phyloP scores from a whole-genome alignment of 2,888 invertebrate species.

The Shargacucullia verbasci region DNA sequence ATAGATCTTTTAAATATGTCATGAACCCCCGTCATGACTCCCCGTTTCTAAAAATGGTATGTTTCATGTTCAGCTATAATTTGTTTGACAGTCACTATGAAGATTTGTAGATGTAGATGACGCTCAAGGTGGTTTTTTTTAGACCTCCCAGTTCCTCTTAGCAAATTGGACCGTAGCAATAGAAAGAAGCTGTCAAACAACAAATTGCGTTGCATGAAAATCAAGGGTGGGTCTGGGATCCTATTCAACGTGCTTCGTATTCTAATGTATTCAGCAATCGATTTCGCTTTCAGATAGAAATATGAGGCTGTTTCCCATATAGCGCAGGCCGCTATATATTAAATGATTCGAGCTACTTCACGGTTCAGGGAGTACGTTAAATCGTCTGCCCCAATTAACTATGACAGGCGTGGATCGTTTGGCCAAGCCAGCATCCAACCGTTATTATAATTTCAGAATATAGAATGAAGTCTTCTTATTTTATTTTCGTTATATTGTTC shows the following conservation, averaged over 20 bases:
- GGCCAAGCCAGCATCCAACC: slow-evolving; percentile 6
- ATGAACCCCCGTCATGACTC: too few species aligned
- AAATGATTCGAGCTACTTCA: slow-evolving; percentile 26
- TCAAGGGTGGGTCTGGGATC: not conserved
- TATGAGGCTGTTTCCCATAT: slow-evolving; percentile 13
- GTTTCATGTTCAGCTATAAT: too few species aligned
- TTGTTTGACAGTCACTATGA: too few species aligned
- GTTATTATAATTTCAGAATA: slow-evolving; percentile 32
- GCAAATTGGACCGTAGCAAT: too few species aligned
- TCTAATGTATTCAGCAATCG: slow-evolving; percentile 24
- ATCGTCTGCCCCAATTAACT: slow-evolving; percentile 42
- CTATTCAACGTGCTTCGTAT: slow-evolving; percentile 37
- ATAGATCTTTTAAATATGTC: too few species aligned
- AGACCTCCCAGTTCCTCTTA: too few species aligned
- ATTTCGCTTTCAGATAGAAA: slow-evolving; percentile 11
- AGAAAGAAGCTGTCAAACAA: too few species aligned
- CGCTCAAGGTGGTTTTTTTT: too few species aligned
- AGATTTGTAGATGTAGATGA: too few species aligned
- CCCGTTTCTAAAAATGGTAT: too few species aligned
- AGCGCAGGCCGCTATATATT: slow-evolving; percentile 21
- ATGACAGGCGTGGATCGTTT: slow-evolving; percentile 25
- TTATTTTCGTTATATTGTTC: slow-evolving; percentile 14
- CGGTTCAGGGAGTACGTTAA: slow-evolving; percentile 26
- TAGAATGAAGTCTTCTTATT: slow-evolving; percentile 17
- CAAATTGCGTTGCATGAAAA: too few species aligned